Evolutionary conservation across 2,888 invertebrate species (phyloP), one percentile per base, ranked within the genome.

Genomic region (Drosophila parthenogenetica): DNA sequence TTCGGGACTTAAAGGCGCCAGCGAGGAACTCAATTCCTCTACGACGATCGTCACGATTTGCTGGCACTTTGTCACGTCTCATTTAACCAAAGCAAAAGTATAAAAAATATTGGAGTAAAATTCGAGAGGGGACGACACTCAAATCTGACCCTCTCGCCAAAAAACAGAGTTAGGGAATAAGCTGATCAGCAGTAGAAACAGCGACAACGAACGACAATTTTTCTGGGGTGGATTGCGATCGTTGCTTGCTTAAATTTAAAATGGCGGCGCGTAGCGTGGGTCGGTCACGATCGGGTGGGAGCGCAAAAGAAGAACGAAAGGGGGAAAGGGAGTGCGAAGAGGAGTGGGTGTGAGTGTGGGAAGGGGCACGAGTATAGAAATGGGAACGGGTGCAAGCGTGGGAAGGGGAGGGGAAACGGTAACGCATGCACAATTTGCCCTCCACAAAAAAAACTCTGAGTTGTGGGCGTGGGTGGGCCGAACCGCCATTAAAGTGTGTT

Each of bases 351-450:
- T 8, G 8, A 1, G 8, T 8, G 29, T 29, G 17, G 43, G 11
- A 2, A 10, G 5, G 37, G 42, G 61, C 0, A 40, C 0, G 13
- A 25, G 54, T 7, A 16, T 2, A 35, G 48, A 1, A 13, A 2
- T 7, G 54, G 45, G 40, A 39, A 5, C 22, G 72, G 22, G 75
- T 65, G 29, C 8, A 5, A 29, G 29, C 7, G 29, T 29, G 17
- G 39, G 11, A 1, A 8, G 4, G 37, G 39, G 61, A 40, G 3
- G 17, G 64, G 60, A 35, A 45, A 66, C 73, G 70, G 78, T 67
- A 80, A 82, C 82, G 82, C 82, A 85, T 82, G 82, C 82, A 80
- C 86, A 82, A 85, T 75, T 81, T 60, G 51, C 55, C 48, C 67
- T 40, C 60, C 50, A 62, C 64, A 68, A 51, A 50, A 69, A 45